phyloP scores from a whole-genome alignment of 2,888 invertebrate genomes.

The Stenodera caucasica region DNA sequence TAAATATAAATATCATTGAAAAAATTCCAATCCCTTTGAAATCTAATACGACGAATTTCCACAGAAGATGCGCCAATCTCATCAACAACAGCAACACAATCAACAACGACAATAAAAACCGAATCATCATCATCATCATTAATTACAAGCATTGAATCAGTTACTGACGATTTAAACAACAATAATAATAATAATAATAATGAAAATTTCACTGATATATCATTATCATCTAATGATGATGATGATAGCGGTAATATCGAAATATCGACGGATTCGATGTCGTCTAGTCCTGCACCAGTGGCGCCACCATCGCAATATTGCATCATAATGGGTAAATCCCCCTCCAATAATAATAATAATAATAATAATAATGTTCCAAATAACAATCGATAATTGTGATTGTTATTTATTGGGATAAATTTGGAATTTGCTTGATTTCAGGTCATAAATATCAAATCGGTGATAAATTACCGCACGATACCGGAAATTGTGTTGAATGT shows the following conservation, averaged over 20 bases:
- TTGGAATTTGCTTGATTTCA: slow-evolving; percentile 49
- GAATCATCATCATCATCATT: slow-evolving; percentile 12
- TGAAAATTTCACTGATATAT: slow-evolving; percentile 33
- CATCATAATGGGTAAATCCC: slow-evolving; percentile 58
- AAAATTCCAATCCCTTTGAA: no score
- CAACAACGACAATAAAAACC: not conserved
- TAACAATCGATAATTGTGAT: no score
- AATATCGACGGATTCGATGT: slow-evolving; percentile 30
- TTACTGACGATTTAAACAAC: no score
- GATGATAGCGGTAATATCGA: slow-evolving; percentile 19
- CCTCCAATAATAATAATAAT: no score
- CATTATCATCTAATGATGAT: slow-evolving; percentile 26
- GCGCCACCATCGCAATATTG: slow-evolving; percentile 44
- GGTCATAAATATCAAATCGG: slow-evolving; percentile 67
- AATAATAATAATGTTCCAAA: no score
- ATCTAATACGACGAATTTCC: no score
- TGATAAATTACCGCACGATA: slow-evolving; percentile 67
- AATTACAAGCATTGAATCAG: slow-evolving; percentile 5
- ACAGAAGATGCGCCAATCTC: slow-evolving; percentile 12
- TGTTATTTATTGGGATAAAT: no score
- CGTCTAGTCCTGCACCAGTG: slow-evolving; percentile 32
- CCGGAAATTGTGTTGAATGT: slow-evolving; percentile 72
- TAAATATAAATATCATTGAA: slow-evolving; percentile 48
- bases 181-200: slow-evolving; percentile 18
- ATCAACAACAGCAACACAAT: not conserved